Evolutionary conservation across 2,888 invertebrate genomes (phyloP).

Genomic region (Melanophora roralis): DNA sequence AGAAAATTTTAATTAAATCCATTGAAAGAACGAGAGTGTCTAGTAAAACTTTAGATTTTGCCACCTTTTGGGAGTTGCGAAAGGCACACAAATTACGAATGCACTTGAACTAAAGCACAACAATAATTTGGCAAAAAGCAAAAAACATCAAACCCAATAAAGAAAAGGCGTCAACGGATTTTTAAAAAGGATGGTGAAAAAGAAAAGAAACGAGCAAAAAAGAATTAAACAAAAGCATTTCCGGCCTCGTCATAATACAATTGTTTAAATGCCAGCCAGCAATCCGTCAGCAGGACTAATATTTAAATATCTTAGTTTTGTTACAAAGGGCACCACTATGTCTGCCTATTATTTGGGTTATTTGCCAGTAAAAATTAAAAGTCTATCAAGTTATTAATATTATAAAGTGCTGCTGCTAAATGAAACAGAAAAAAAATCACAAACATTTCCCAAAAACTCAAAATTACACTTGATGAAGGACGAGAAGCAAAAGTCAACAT

Average conservation of each 20-base stretch:
- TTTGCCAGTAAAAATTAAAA: conserved; percentile 57
- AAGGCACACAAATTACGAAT: conserved; percentile 39
- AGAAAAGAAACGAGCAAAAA: conserved; percentile 56
- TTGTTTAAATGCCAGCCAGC: conserved; percentile 6
- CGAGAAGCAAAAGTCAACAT: conserved; percentile 62
- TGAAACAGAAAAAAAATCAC: too few species aligned
- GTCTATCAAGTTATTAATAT: conserved; percentile 74
- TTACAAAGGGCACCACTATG: background rate
- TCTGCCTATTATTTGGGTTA: background rate
- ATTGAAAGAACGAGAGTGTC: conserved; percentile 58
- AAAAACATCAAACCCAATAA: background rate
- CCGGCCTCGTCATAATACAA: conserved; percentile 67
- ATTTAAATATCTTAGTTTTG: conserved; percentile 26
- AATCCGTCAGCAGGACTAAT: background rate
- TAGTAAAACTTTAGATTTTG: conserved; percentile 34
- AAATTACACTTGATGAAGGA: background rate
- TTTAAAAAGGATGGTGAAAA: conserved; percentile 19
- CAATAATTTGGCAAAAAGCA: conserved; percentile 6
- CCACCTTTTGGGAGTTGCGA: conserved; percentile 37
- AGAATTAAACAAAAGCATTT: conserved; percentile 69
- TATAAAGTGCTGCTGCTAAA: conserved; percentile 71
- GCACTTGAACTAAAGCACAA: conserved; percentile 62
- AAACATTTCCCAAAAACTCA: background rate
- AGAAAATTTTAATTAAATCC: conserved; percentile 65
- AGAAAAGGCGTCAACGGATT: conserved; percentile 43